Base-by-base conservation (phyloP, 2,113 vertebrate species). In the Beaufortia kweichowensis region DNA sequence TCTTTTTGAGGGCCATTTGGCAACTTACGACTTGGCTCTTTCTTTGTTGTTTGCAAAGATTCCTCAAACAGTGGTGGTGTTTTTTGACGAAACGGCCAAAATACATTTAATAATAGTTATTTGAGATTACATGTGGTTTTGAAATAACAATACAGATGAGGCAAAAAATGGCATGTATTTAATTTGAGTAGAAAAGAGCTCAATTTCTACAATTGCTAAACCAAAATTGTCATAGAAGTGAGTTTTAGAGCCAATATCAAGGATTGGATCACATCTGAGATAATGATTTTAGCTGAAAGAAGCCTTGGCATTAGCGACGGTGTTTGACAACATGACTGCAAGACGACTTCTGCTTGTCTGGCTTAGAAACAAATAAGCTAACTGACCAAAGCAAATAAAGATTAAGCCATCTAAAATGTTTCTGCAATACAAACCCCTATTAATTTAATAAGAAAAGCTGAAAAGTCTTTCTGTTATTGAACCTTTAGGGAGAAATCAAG, bases 361-460 rank as follows among this genome's bases (percentile, higher is more conserved):
- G 70, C 56, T 61, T 21, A 46, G 23, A 59, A 72, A 72, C 15
- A 31, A n/a, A 56, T 39, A 59, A 72, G 26, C 33, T 56, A 56
- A 73, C 70, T 73, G 70, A 61, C 70, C 70, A 73, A 73, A 73
- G 57, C 39, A 73, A 73, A 73, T 61, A 73, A 46, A 73, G n/a
- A 73, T 61, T 28, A 72, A 59, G 33, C 69, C 69, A 41, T 72
- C 55, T 56, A 15, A 55, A 56, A 59, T 29, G 23, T 57, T 66
- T 76, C 63, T 67, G 50, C 67, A 28, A 19, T 71, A 62, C 29
- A 48, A 43, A 23, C 39, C 41, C 11, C 46, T 59, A 26, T 71
- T 35, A 28, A 31, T 48, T 19, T 56, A 28, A 55, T 56, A 19
- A 56, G 11, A 31, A 57, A 71, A 41, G 21, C 53, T 56, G 68